Conservation (phyloP, 1,140 invertebrate species). For the Telenomus remus region DNA sequence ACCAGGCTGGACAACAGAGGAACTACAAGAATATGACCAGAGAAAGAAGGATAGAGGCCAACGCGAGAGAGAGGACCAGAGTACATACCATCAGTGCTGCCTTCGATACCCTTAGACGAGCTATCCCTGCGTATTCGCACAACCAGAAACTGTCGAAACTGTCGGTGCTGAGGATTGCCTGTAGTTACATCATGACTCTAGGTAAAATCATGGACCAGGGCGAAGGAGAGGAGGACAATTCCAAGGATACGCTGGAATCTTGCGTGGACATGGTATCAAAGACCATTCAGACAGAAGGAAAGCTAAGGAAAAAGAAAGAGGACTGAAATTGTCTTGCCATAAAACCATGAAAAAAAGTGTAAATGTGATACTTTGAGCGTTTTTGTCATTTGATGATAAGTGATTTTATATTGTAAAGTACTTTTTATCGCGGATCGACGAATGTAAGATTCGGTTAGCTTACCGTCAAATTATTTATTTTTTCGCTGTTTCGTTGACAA, state of each 20-base stretch:
- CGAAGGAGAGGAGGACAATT: constrained; percentile 65
- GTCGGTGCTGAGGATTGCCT: constrained; percentile 92
- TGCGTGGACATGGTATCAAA: constrained; percentile 90
- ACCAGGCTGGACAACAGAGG: constrained; percentile 78
- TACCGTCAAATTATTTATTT: constrained; percentile 14
- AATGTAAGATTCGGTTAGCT: not conserved
- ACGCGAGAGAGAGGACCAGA: constrained; percentile 91
- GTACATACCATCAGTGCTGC: constrained; percentile 97
- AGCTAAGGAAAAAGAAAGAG: constrained; percentile 89
- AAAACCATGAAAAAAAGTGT: not conserved
- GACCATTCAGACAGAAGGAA: constrained; percentile 94
- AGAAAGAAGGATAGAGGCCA: constrained; percentile 93
- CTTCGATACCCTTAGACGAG: constrained; percentile 89
- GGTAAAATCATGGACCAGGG: constrained; percentile 72
- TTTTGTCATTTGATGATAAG: not conserved
- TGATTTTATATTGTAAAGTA: not conserved
- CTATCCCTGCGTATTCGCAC: constrained; percentile 93
- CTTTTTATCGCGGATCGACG: not conserved
- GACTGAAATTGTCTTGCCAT: constrained; percentile 74
- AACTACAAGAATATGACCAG: constrained; percentile 97
- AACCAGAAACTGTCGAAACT: constrained; percentile 95
- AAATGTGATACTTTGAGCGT: constrained; percentile 10
- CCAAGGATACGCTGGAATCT: constrained; percentile 78
- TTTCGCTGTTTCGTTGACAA: constrained; percentile 5
- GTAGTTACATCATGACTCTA: constrained; percentile 91